Evolutionary conservation across 1,140 invertebrate species (phyloP), one percentile per base, ranked within the genome.

Genomic region (Phymorhynchus buccinoides): DNA sequence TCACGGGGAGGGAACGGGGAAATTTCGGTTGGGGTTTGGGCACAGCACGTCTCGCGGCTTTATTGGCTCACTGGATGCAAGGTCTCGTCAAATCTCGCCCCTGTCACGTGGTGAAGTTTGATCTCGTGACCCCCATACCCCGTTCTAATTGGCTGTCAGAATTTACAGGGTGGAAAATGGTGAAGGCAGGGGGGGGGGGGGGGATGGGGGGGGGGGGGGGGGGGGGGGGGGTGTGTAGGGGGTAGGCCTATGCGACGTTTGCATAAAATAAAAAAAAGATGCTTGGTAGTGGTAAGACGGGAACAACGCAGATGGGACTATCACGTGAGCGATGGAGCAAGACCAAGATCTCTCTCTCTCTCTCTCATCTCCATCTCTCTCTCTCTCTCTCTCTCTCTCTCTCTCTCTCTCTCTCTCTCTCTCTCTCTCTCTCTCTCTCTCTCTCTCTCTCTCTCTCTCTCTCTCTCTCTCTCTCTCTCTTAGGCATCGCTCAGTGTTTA

Each of bases 61-160:
- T 79, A 79, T 79, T 79, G 77, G 77, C 77, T 79, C 44, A 52
- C 42, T 56, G 42, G 44, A 56, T 52, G 77, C 41, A 56, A 79
- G 77, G 77, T 79, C 77, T 79, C 77, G 77, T 79, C 77, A 79
- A 79, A 79, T 79, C 44, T 79, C 77, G 77, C 77, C 77, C 77
- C 37, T 79, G 77, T 79, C 77, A 79, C 77, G 77, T 79, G 77
- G 41, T 48, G 44, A 79, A 79, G 77, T 79, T 79, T 79, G 77
- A 79, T 56, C 77, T 56, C 44, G 42, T 79, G 77, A 79, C 77
- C 77, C 32, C 27, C 30, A 32, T 41, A 56, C 41, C 77, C 41
- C 27, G 77, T 35, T 79, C 77, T 79, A 79, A 79, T 79, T 79
- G 77, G 77, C 77, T 79, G 77, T 79, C 77, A 27, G 44, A 30